Base-by-base conservation (phyloP, 2,888 invertebrate genomes). In the Sinhomidia bicolor region DNA sequence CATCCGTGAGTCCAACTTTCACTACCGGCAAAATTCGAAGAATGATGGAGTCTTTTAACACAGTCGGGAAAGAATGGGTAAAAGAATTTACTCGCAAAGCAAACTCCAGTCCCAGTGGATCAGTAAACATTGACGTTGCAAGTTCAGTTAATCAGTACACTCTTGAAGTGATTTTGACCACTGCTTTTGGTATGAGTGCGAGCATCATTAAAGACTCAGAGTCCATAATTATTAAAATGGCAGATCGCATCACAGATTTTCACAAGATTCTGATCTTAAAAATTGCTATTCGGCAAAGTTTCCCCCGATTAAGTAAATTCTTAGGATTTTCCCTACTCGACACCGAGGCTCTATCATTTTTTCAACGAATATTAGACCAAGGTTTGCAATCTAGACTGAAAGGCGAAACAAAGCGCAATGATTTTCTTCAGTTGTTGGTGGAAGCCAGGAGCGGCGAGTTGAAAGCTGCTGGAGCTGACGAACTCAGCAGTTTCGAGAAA, bases 171-270 rank as follows among this genome's bases (percentile, higher is more conserved):
- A 88, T 90, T 12, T 82, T 74, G 0, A n/a, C 36, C 78, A 68
- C 92, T 1, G 57, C 92, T 0, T 94, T 94, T 79, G 92, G 94
- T 20, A 44, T 92, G 1, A 93, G 93, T 47, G 91, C 90, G 1
- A 93, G 93, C 54, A 91, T 92, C 0, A 94, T 93, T 41, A 54
- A 94, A 78, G 83, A 92, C 23, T 78, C 84, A 0, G 36, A 62
- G 3, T 71, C 79, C 0, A 12, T 20, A 9, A 86, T 89, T 17
- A 36, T 17, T 4, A 54, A 26, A 29, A 85, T 78, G 85, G 82
- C 82, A 14, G 36, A 17, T 0, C 26, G 26, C 10, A 0, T 82
- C 4, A 1, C 10, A 1, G 44, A 76, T 1, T n/a, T 84, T 26
- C 2, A 1, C 17, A 26, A 41, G 1, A n/a, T 0, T 7, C 68